A percentile compares a stretch with the other conserved stretches of the same genome.
Evolutionary conservation across 2,888 invertebrate species (phyloP).

Genomic region (Chrysolina haemoptera): DNA sequence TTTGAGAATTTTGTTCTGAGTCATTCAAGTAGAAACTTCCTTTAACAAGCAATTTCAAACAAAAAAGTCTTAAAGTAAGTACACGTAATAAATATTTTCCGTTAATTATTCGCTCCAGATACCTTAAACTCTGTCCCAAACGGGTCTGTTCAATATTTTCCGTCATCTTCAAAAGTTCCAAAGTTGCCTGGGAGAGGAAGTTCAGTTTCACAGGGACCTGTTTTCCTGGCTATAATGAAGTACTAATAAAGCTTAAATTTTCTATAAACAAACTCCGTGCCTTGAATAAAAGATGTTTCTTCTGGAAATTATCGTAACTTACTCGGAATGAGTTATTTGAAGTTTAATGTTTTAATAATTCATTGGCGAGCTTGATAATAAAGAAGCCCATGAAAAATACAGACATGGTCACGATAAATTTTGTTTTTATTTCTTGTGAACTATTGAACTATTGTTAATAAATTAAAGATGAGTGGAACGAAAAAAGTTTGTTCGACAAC

Average conservation of each 20-base stretch:
- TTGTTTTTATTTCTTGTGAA: neutral
- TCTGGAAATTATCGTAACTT: neutral
- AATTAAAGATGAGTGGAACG: no score
- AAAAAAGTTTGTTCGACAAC: no score
- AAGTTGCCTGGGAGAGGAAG: slow-evolving; percentile 44
- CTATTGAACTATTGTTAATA: no score
- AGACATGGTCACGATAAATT: neutral
- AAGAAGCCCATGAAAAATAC: no score
- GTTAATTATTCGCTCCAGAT: slow-evolving; percentile 41
- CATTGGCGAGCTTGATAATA: neutral
- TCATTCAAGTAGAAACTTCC: no score
- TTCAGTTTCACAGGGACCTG: slow-evolving; percentile 15
- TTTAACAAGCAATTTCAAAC: neutral
- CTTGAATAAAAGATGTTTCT: neutral
- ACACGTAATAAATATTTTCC: neutral
- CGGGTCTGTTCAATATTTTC: slow-evolving; percentile 46
- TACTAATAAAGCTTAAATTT: neutral
- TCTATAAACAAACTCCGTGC: slow-evolving; percentile 3
- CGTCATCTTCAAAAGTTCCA: slow-evolving; percentile 39
- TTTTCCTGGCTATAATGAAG: slow-evolving; percentile 3
- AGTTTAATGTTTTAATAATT: neutral
- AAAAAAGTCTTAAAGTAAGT: neutral
- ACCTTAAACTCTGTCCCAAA: slow-evolving; percentile 34
- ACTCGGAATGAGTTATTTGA: neutral
- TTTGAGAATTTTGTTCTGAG: no score